Evolutionary conservation across 2,888 invertebrate genomes (phyloP).

Genomic region (Entomobrya multifasciata): DNA sequence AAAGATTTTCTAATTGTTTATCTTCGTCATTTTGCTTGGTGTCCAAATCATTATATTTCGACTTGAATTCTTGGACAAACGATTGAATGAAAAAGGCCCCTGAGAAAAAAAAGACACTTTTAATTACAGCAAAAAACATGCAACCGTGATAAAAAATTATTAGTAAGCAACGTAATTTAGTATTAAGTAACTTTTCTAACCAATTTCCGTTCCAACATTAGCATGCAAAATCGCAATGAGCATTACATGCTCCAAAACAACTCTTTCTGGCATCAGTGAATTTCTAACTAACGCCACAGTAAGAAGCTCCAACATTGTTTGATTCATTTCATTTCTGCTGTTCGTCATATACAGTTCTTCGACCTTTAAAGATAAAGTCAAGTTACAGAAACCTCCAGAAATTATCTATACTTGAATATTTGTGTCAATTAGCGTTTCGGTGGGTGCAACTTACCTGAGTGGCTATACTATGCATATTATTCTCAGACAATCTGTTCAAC

Average conservation of each 20-base stretch:
- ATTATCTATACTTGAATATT: too few species aligned
- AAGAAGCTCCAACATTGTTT: constrained; percentile 87
- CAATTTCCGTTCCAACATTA: constrained; percentile 95
- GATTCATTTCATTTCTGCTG: constrained; percentile 92
- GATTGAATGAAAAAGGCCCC: constrained; percentile 92
- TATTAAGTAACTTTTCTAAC: too few species aligned
- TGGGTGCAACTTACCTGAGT: constrained; percentile 82
- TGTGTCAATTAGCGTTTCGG: too few species aligned
- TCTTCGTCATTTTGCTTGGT: constrained; percentile 84
- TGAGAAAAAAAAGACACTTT: constrained; percentile 79
- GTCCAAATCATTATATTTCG: constrained; percentile 79
- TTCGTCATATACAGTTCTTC: constrained; percentile 90
- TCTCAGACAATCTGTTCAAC: constrained; percentile 92
- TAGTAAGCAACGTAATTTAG: too few species aligned
- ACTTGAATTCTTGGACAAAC: constrained; percentile 82
- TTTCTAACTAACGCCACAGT: constrained; percentile 86
- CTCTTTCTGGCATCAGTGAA: constrained; percentile 86
- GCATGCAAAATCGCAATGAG: constrained; percentile 92
- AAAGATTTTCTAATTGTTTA: constrained; percentile 91
- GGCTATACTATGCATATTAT: constrained; percentile 92
- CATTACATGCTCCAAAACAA: constrained; percentile 92
- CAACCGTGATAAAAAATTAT: too few species aligned
- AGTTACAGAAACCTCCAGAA: too few species aligned
- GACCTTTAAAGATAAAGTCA: constrained; percentile 83
- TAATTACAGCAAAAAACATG: constrained; percentile 19